These are phyloP conservation scores for Catocala nupta DNA, from an alignment of 2,888 invertebrate genomes.

Conservation along the genomic window DNA sequence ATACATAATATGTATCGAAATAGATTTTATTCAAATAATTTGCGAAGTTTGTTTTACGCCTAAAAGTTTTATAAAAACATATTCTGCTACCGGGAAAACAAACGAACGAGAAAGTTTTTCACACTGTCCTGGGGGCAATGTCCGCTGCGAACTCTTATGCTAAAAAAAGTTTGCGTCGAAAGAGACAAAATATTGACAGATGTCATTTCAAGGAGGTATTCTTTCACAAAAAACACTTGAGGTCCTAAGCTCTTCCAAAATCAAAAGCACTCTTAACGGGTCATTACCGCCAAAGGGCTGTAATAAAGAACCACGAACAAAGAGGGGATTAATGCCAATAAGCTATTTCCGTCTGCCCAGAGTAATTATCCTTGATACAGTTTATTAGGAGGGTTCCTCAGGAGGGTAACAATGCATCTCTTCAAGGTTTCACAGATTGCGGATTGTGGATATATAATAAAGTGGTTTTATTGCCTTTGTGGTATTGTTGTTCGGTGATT, in stretches of 20 bases:
- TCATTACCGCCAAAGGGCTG: conserved; percentile 36
- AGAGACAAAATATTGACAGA: neutral
- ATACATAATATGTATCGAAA: neutral
- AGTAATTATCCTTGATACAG: conserved; percentile 62
- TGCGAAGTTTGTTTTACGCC: conserved; percentile 1
- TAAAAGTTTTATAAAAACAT: neutral
- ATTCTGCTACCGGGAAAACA: neutral
- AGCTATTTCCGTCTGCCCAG: conserved; percentile 30
- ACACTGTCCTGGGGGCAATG: neutral
- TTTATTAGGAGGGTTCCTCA: conserved; percentile 51
- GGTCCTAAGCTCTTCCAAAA: conserved; percentile 26
- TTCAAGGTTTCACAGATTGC: conserved; percentile 46
- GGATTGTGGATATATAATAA: conserved; percentile 25
- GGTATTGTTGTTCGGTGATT: conserved; percentile 22
- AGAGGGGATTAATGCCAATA: conserved; percentile 51
- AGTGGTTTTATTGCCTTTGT: conserved; percentile 36
- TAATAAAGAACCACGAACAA: conserved; percentile 48
- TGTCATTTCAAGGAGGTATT: too few species aligned
- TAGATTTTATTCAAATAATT: conserved; percentile 6
- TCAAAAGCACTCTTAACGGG: conserved; percentile 28
- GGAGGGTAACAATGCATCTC: conserved; percentile 57
- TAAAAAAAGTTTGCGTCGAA: neutral
- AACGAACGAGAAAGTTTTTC: neutral
- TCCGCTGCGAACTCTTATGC: neutral
- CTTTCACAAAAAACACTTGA: neutral